Evolutionary conservation across 2,888 invertebrate genomes (phyloP).

Genomic region (Pyrocoelia pectoralis): DNA sequence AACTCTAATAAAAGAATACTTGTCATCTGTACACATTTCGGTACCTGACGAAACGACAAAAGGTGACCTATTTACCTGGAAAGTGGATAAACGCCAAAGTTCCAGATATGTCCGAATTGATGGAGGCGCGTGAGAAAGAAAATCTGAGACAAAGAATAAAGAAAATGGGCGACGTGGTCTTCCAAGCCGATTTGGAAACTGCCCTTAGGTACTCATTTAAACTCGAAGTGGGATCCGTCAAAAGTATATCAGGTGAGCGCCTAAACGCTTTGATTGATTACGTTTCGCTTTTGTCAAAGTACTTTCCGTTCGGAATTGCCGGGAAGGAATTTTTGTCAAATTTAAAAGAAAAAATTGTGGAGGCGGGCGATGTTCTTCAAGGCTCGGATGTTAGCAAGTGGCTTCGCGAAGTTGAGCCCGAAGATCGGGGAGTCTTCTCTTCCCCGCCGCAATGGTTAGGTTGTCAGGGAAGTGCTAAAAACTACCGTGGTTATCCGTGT

Average conservation of each 20-base stretch:
- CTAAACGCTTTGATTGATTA: conserved; percentile 78
- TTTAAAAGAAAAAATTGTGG: conserved; percentile 65
- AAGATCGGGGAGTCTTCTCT: conserved; percentile 66
- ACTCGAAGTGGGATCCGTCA: conserved; percentile 81
- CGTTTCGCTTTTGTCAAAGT: conserved; percentile 73
- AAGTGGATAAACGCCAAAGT: conserved; percentile 60
- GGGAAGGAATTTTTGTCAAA: conserved; percentile 72
- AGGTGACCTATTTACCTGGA: conserved; percentile 45
- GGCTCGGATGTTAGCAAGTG: conserved; percentile 69
- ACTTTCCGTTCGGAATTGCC: conserved; percentile 80
- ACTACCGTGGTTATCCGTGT: conserved; percentile 89
- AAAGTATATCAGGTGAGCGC: conserved; percentile 74
- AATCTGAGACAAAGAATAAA: conserved; percentile 54
- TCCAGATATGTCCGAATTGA: conserved; percentile 46
- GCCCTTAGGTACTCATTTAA: conserved; percentile 83
- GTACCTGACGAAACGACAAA: conserved; percentile 40
- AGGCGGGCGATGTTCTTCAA: conserved; percentile 61
- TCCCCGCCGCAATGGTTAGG: conserved; percentile 72
- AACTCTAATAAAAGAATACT: conserved; percentile 64
- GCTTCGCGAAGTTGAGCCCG: conserved; percentile 62
- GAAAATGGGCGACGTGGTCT: conserved; percentile 68
- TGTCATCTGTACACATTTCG: conserved; percentile 56
- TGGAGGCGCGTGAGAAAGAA: conserved; percentile 48
- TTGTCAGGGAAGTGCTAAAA: conserved; percentile 80
- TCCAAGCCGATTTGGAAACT: conserved; percentile 88